These are phyloP conservation scores for Goniozus legneri DNA, from an alignment of 1,140 invertebrate genomes.

Conservation along the genomic window DNA sequence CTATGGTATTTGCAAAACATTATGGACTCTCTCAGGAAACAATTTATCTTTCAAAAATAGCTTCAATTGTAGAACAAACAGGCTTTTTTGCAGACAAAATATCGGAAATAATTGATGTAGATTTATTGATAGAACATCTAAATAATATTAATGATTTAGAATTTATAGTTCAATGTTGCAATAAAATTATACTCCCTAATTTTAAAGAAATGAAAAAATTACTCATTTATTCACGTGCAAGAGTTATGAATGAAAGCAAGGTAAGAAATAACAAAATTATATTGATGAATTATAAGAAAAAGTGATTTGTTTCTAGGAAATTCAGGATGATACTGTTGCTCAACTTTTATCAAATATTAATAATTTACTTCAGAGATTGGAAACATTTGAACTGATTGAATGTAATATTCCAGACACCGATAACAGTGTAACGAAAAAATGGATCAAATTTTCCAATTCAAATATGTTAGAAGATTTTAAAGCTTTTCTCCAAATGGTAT, in stretches of 20 bases:
- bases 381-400: constrained; percentile 40
- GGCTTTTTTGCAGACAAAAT: constrained; percentile 30
- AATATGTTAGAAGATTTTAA: constrained; percentile 35
- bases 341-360: constrained; percentile 25
- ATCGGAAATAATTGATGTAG: constrained; percentile 16
- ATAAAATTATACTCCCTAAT: constrained; percentile 34
- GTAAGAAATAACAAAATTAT: constrained; percentile 12
- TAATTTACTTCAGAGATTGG: constrained; percentile 32
- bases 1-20: constrained; percentile 43
- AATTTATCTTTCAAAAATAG: constrained; percentile 42
- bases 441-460: constrained; percentile 36
- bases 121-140: constrained; percentile 26
- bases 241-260: constrained; percentile 28
- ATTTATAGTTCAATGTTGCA: constrained; percentile 45
- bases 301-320: constrained; percentile 11
- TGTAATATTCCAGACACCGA: constrained; percentile 1
- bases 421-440: constrained; percentile 28
- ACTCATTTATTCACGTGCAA: constrained; percentile 33
- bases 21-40: constrained; percentile 39
- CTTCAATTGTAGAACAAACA: constrained; percentile 34
- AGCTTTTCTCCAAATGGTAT: neutral
- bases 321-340: constrained; percentile 6
- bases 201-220: constrained; percentile 33
- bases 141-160: constrained; percentile 38
- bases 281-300: constrained; percentile 1